Evolutionary conservation across 2,113 vertebrate species (phyloP).

Genomic region (Callospermophilus lateralis): DNA sequence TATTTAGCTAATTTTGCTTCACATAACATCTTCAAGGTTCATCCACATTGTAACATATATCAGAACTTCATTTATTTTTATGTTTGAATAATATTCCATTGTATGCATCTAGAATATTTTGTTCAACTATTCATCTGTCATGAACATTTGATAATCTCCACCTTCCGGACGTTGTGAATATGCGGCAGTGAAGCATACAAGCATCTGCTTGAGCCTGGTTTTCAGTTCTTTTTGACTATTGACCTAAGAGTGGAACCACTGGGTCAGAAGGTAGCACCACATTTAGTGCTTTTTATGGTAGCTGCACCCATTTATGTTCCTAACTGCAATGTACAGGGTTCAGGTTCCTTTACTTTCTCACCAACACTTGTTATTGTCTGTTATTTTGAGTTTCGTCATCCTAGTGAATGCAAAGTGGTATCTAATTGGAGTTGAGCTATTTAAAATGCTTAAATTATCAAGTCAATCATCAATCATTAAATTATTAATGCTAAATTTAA

Average conservation of each 20-base stretch:
- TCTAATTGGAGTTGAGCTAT: not conserved
- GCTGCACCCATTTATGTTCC: not conserved
- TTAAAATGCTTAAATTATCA: not conserved
- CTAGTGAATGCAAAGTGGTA: not conserved
- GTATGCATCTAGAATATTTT: not conserved
- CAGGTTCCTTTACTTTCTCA: not conserved
- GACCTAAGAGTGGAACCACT: not conserved
- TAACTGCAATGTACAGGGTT: not conserved
- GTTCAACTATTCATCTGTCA: not conserved
- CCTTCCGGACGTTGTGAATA: not conserved
- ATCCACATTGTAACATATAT: not conserved
- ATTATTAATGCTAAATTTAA: not conserved
- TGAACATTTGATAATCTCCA: not conserved
- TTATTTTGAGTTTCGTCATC: not conserved
- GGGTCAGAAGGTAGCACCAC: not conserved
- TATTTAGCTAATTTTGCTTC: not conserved
- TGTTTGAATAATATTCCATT: not conserved
- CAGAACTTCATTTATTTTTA: not conserved
- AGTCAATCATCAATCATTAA: too few relatives aligned
- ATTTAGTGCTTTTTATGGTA: not conserved
- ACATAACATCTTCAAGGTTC: not conserved
- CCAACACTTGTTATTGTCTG: not conserved
- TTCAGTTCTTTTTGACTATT: not conserved
- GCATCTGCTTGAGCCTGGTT: not conserved
- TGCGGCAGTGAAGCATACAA: not conserved